Evolutionary conservation across 2,113 vertebrate species (phyloP).

Genomic region (Lasiurus cinereus): DNA sequence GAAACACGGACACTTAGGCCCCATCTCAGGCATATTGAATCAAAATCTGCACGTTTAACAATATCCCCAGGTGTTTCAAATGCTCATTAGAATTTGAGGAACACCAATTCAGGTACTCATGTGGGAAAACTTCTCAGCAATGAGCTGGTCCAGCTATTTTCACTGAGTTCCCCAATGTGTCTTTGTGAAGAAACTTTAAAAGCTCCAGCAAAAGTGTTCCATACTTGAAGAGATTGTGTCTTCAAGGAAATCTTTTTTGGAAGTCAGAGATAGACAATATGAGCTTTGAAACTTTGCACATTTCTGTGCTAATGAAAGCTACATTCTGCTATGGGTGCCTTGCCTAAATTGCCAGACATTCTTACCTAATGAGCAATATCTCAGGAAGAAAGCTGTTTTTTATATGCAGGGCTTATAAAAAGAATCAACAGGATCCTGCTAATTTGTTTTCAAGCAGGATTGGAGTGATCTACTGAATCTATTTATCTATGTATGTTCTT

Average conservation of each 20-base stretch:
- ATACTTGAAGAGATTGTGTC: not conserved
- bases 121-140: not conserved
- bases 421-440: not conserved
- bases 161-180: not conserved
- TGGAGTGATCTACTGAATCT: not conserved
- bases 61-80: conserved; percentile 1
- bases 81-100: not conserved
- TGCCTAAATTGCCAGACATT: conserved; percentile 25
- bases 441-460: conserved; percentile 23
- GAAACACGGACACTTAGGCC: not conserved
- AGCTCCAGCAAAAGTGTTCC: conserved; percentile 42
- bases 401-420: not conserved
- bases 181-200: conserved; percentile 1
- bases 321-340: conserved; percentile 38
- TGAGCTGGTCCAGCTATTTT: not conserved
- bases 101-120: not conserved
- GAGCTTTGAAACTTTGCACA: conserved; percentile 28
- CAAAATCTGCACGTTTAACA: conserved; percentile 18
- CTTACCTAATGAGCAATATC: not conserved
- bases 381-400: conserved; percentile 24
- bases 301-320: conserved; percentile 37
- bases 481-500: not conserved
- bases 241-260: conserved; percentile 1
- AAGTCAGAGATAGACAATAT: not conserved
- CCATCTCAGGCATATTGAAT: not conserved